A percentile compares a stretch with the other conserved stretches of the same genome.
Conservation (phyloP, 2,888 invertebrate species). For the Penaeus monodon region DNA sequence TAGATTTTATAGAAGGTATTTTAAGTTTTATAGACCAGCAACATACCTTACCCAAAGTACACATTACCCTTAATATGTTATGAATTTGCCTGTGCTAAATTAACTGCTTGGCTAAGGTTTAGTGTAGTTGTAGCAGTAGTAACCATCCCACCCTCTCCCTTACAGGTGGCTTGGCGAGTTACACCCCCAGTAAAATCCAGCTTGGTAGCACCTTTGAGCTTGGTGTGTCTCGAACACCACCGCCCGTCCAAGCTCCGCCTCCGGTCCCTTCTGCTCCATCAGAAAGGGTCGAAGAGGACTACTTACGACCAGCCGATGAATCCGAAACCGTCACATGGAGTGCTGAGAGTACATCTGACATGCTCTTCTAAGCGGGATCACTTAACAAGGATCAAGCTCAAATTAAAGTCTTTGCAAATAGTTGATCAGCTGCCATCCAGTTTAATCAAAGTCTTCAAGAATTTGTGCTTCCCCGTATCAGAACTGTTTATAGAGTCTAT, state of each 20-base stretch:
- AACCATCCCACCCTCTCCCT: constrained; percentile 21
- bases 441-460: constrained; percentile 20
- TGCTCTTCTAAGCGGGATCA: constrained; percentile 69
- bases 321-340: constrained; percentile 70
- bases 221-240: constrained; percentile 79
- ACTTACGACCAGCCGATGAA: constrained; percentile 69
- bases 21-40: no score
- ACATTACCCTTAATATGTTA: no score
- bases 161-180: constrained; percentile 77
- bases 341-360: constrained; percentile 71
- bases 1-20: no score
- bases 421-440: constrained; percentile 14
- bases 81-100: no score
- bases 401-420: constrained; percentile 20
- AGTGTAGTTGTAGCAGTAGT: constrained; percentile 46
- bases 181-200: constrained; percentile 84
- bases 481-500: constrained; percentile 14
- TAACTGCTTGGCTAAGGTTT: constrained; percentile 10
- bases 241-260: constrained; percentile 59
- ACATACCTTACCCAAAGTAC: no score
- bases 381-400: constrained; percentile 37
- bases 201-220: constrained; percentile 80
- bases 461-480: constrained; percentile 19
- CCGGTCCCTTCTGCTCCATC: constrained; percentile 55
- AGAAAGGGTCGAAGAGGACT: constrained; percentile 69